A percentile compares a stretch with the other conserved stretches of the same genome.
Evolutionary conservation across 2,113 vertebrate species (phyloP).

Genomic region (Eidolon helvum): DNA sequence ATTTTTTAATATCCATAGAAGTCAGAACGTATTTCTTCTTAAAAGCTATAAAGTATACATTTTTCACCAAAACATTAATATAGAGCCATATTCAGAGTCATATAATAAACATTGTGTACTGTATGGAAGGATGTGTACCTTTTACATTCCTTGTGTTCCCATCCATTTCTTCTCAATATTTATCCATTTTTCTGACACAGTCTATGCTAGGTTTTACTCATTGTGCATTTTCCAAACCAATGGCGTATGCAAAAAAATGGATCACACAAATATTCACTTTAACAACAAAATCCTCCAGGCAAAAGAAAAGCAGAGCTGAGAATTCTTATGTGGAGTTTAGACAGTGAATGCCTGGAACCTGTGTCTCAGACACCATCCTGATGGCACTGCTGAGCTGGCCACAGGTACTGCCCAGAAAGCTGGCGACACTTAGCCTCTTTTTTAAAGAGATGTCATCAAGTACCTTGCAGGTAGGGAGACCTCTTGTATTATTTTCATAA

Average conservation of each 20-base stretch:
- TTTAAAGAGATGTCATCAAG: not conserved
- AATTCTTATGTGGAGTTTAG: not conserved
- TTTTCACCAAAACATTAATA: not conserved
- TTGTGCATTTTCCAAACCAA: slow-evolving; percentile 25
- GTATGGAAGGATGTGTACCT: not conserved
- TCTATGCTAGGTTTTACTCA: not conserved
- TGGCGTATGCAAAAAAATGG: not conserved
- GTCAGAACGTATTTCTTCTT: not conserved
- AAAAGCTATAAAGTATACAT: not conserved
- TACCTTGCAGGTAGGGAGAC: not conserved
- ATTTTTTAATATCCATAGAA: not conserved
- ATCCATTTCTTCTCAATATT: not conserved
- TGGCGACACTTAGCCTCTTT: not conserved
- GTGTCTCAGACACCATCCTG: not conserved
- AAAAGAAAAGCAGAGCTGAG: not conserved
- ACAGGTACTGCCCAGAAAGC: not conserved
- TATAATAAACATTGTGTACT: not conserved
- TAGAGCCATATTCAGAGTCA: not conserved
- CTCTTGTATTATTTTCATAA: not conserved
- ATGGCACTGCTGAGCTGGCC: not conserved
- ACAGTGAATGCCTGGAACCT: not conserved
- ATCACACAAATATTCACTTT: not conserved
- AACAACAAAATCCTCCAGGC: not conserved
- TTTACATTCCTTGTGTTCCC: not conserved
- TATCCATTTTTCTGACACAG: not conserved